Evolutionary conservation across 2,888 invertebrate genomes (phyloP), one percentile per base, ranked within the genome.

Genomic region (Mylabris sibirica): DNA sequence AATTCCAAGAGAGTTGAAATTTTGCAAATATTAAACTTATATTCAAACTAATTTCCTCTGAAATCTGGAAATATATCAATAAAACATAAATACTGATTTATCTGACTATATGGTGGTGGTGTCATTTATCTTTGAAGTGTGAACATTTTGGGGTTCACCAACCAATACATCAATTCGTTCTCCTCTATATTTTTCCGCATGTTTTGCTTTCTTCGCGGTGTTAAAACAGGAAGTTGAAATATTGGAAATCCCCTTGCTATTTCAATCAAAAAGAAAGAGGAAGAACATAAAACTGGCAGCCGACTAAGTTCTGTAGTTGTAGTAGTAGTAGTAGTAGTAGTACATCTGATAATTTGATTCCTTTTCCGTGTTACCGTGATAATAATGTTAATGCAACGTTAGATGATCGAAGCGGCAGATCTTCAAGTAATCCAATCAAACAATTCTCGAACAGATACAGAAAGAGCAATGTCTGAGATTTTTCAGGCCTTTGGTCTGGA

Each of bases 301-400:
- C 70, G 69, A 66, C 61, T 60, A 69, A 70, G 68, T 74, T 72
- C 68, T 67, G 71, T n/a, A n/a, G n/a, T n/a, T n/a, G n/a, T n/a
- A n/a, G n/a, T n/a, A n/a, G n/a, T n/a, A n/a, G n/a, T n/a, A n/a
- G n/a, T n/a, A n/a, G n/a, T n/a, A n/a, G n/a, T n/a, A n/a, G n/a
- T 74, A 72, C 72, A 71, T 72, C 72, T 73, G 67, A 78, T 79
- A 80, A 80, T 79, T 79, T 74, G 76, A 79, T 80, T 79, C 75
- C 75, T 75, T 30, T 77, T 76, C 72, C 76, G 74, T 75, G 78
- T 77, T 77, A 78, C 80, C 77, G 79, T 78, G 80, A 79, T 79
- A 80, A 80, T 80, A 79, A 79, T 78, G 79, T 80, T 79, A 79
- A 80, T 80, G 79, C 79, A 78, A 75, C 76, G 77, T 77, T 76